phyloP scores from a whole-genome alignment of 2,797 vertebrate species.

The Sebastes steindachneri region DNA sequence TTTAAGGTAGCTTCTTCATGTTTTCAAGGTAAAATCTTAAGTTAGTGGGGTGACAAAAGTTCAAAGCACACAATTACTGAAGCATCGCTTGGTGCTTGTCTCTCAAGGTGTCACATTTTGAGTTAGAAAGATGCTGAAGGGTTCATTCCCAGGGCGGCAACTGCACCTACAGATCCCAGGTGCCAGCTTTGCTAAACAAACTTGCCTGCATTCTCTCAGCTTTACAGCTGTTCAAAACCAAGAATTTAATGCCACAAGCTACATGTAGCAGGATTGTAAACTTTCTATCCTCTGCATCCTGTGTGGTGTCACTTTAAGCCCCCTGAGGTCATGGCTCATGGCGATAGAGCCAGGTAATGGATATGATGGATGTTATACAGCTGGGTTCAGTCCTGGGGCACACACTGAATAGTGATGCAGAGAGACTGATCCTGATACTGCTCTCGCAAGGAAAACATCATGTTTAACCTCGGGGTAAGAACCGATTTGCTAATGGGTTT shows the following conservation, averaged over 20 bases:
- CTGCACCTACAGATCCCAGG: conserved; percentile 8
- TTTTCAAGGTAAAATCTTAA: background rate
- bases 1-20: background rate
- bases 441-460: conserved; percentile 26
- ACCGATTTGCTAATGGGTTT: background rate
- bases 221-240: conserved; percentile 19
- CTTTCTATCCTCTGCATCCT: conserved; percentile 31
- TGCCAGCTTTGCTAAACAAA: conserved; percentile 1
- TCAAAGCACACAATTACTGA: conserved; percentile 4
- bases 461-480: conserved; percentile 15
- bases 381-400: conserved; percentile 53
- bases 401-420: conserved; percentile 38
- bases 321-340: conserved; percentile 39
- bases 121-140: conserved; percentile 3
- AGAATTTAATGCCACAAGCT: background rate
- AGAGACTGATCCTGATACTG: conserved; percentile 26
- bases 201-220: background rate
- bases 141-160: conserved; percentile 31
- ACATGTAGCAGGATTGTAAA: conserved; percentile 11
- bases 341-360: conserved; percentile 57
- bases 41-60: background rate
- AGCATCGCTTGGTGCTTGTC: background rate
- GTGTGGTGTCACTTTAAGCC: conserved; percentile 35
- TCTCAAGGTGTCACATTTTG: background rate
- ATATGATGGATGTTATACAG: conserved; percentile 58